Conservation (phyloP, 2,113 vertebrate species). For the Xenopus laevis region DNA sequence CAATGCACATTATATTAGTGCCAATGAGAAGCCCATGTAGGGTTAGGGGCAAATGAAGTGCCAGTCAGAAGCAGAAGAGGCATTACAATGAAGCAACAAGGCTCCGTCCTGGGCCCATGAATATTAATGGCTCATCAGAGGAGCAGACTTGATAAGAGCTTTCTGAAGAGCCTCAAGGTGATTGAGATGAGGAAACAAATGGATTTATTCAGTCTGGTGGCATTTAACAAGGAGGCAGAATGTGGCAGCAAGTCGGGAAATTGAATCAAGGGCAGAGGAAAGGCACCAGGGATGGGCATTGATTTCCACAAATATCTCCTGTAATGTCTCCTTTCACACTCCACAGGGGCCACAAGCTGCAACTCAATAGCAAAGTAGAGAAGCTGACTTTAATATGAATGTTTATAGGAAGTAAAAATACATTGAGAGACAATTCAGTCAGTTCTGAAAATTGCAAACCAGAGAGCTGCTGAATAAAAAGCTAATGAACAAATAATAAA, state of each 20-base stretch:
- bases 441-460: neutral
- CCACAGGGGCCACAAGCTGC: neutral
- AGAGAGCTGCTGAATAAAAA: too few species aligned
- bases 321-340: neutral
- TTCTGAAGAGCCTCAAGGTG: constrained; percentile 26
- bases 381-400: too few species aligned
- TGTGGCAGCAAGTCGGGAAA: neutral
- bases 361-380: too few species aligned
- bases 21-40: too few species aligned
- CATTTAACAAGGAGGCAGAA: neutral
- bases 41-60: too few species aligned
- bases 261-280: neutral
- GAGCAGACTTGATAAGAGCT: neutral
- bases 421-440: too few species aligned
- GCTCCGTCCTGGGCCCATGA: neutral
- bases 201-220: constrained; percentile 1
- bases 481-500: too few species aligned
- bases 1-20: too few species aligned
- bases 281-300: neutral
- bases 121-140: constrained; percentile 18
- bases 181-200: constrained; percentile 24
- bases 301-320: neutral
- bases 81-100: too few species aligned
- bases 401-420: too few species aligned
- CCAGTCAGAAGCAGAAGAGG: too few species aligned